phyloP scores from a whole-genome alignment of 2,797 vertebrate species.

The Thunnus albacares region DNA sequence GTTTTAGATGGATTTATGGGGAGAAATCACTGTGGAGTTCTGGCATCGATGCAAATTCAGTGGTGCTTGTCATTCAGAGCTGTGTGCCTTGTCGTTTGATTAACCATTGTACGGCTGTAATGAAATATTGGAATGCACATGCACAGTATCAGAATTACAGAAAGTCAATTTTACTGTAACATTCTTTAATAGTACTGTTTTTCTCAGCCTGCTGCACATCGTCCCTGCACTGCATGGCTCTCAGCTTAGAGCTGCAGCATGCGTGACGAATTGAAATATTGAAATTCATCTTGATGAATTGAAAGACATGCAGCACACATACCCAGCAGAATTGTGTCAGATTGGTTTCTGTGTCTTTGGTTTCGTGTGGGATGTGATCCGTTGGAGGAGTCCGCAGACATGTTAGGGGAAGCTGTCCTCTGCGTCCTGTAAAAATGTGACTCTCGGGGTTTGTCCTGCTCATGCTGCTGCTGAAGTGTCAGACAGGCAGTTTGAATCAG shows the following conservation, averaged over 20 bases:
- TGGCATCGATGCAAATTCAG: constrained; percentile 37
- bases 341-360: constrained; percentile 46
- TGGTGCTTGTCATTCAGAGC: constrained; percentile 50
- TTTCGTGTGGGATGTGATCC: constrained; percentile 36
- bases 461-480: neutral
- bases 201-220: constrained; percentile 39
- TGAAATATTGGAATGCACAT: constrained; percentile 44
- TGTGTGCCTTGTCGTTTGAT: constrained; percentile 51
- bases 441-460: constrained; percentile 1
- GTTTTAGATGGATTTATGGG: constrained; percentile 17
- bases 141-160: constrained; percentile 26
- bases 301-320: constrained; percentile 44
- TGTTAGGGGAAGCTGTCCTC: neutral
- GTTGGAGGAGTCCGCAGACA: constrained; percentile 31
- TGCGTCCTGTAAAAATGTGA: neutral
- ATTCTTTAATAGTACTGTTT: constrained; percentile 38
- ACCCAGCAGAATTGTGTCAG: constrained; percentile 48
- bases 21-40: constrained; percentile 13
- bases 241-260: constrained; percentile 35
- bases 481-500: neutral
- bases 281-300: constrained; percentile 66
- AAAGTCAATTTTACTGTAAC: constrained; percentile 56
- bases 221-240: neutral
- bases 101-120: constrained; percentile 56
- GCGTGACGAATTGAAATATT: constrained; percentile 71